A percentile compares a stretch with the other conserved stretches of the same genome.
Conservation (phyloP, 2,797 vertebrate species). For the Pampus argenteus region DNA sequence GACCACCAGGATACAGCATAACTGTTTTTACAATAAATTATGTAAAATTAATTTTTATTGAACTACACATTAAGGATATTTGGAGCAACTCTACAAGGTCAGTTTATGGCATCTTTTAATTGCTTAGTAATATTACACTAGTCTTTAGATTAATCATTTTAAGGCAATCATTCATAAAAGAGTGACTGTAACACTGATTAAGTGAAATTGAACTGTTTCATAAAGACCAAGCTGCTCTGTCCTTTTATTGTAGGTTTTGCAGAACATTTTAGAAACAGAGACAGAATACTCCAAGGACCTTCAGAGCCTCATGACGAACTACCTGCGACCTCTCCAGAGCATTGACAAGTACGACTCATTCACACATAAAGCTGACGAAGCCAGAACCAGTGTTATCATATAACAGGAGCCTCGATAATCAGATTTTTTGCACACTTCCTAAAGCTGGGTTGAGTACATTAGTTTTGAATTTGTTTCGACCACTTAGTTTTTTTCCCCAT, state of each 20-base stretch:
- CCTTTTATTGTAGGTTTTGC: constrained; percentile 88
- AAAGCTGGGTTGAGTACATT: not conserved
- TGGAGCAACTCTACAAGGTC: not conserved
- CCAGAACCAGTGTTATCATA: not conserved
- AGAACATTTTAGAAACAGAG: constrained; percentile 99
- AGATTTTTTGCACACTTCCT: not conserved
- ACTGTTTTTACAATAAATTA: no score
- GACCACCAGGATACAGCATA: not conserved
- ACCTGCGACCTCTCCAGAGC: constrained; percentile 92
- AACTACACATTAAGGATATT: no score
- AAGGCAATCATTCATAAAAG: not conserved
- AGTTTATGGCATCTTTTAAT: not conserved
- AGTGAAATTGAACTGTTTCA: not conserved
- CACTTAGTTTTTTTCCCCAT: not conserved
- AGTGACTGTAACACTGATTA: no score
- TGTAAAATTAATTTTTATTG: no score
- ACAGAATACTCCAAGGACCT: constrained; percentile 97
- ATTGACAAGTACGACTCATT: constrained; percentile 89
- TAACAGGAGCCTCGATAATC: not conserved
- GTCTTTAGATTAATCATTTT: not conserved
- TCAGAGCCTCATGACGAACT: constrained; percentile 93
- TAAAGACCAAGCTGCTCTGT: not conserved
- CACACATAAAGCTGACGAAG: not conserved
- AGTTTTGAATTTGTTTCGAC: not conserved
- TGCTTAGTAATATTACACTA: not conserved